phyloP scores from a whole-genome alignment of 2,888 invertebrate genomes.

The Eucriotettix oculatus region DNA sequence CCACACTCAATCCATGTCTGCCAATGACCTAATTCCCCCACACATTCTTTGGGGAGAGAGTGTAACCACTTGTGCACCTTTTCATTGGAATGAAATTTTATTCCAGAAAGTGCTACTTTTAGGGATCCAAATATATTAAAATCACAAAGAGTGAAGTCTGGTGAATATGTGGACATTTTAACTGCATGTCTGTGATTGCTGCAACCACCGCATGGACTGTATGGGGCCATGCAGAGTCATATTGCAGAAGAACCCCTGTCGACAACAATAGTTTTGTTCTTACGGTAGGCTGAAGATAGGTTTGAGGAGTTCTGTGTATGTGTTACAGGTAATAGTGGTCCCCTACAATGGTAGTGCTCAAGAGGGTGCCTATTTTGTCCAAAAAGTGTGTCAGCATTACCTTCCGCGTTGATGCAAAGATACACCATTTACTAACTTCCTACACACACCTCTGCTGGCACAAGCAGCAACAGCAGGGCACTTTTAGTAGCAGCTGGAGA shows the following conservation, averaged over 20 bases:
- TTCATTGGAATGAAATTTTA: neutral
- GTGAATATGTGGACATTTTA: neutral
- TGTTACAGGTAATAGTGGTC: neutral
- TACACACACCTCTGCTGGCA: no score
- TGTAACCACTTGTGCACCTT: neutral
- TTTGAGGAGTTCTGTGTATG: neutral
- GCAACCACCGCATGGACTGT: no score
- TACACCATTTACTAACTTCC: no score
- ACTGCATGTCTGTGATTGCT: neutral
- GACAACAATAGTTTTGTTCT: neutral
- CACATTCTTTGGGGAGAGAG: neutral
- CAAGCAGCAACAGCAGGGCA: no score
- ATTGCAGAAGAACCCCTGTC: neutral
- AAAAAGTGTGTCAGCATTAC: neutral
- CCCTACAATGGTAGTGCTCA: neutral
- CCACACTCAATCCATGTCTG: neutral
- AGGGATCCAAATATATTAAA: neutral
- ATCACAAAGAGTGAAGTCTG: neutral
- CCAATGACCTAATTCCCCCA: neutral
- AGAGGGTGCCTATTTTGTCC: neutral
- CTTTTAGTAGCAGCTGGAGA: no score
- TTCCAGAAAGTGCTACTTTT: neutral
- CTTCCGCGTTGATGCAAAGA: neutral
- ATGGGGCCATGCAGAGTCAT: neutral
- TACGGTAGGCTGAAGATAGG: neutral